These are phyloP conservation scores for Apodemia zela DNA, from an alignment of 2,888 invertebrate species.

Conservation along the genomic window DNA sequence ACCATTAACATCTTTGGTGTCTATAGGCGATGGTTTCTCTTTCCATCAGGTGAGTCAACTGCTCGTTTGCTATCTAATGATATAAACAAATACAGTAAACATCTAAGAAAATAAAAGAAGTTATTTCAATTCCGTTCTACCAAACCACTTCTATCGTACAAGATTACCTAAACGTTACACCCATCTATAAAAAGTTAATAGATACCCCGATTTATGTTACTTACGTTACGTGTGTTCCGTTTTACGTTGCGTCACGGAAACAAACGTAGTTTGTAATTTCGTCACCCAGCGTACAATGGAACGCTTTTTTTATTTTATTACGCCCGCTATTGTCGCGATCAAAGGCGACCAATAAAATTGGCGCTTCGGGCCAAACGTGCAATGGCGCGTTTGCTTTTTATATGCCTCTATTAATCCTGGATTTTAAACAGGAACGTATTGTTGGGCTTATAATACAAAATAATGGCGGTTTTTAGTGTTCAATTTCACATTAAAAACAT, in stretches of 20 bases:
- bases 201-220: constrained; percentile 47
- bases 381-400: constrained; percentile 34
- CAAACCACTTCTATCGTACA: constrained; percentile 20
- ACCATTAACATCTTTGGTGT: too few relatives aligned
- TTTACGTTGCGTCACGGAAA: constrained; percentile 33
- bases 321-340: constrained; percentile 42
- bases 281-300: constrained; percentile 48
- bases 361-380: constrained; percentile 32
- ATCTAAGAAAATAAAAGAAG: too few relatives aligned
- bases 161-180: constrained; percentile 38
- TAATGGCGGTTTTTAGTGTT: constrained; percentile 10
- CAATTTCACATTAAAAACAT: not conserved
- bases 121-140: too few relatives aligned
- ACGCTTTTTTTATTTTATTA: constrained; percentile 47
- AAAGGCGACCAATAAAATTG: constrained; percentile 46
- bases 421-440: constrained; percentile 22
- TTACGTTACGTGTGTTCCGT: constrained; percentile 35
- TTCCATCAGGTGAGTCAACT: too few relatives aligned
- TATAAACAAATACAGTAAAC: too few relatives aligned
- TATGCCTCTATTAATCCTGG: constrained; percentile 36
- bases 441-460: constrained; percentile 5
- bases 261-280: constrained; percentile 45
- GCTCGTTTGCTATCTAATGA: too few relatives aligned
- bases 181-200: constrained; percentile 51
- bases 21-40: too few relatives aligned